These are phyloP conservation scores for Oegoconia quadripuncta DNA, from an alignment of 2,888 invertebrate species.

Conservation along the genomic window DNA sequence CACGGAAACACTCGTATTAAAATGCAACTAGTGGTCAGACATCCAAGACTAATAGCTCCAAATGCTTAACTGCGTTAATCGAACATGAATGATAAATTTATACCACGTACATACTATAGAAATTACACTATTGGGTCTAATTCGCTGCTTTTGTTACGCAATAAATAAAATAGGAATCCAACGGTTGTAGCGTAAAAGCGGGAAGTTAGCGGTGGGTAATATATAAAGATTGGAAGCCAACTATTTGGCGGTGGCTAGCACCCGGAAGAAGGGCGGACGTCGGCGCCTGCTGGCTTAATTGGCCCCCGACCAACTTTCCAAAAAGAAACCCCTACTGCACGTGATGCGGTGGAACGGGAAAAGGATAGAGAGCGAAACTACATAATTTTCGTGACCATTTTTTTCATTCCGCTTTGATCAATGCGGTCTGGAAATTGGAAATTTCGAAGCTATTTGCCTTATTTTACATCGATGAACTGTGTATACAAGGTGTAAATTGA, in stretches of 20 bases:
- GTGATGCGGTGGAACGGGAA: slow-evolving; percentile 50
- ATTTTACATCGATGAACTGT: no score
- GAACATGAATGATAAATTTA: no score
- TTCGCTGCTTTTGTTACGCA: no score
- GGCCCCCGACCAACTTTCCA: slow-evolving; percentile 52
- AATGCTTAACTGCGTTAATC: no score
- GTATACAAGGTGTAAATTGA: no score
- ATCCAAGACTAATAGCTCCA: no score
- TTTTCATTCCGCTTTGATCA: slow-evolving; percentile 14
- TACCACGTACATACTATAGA: no score
- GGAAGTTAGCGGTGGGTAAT: slow-evolving; percentile 6
- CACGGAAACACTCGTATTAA: no score
- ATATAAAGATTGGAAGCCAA: slow-evolving; percentile 35
- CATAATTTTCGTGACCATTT: slow-evolving; percentile 30
- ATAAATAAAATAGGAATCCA: no score
- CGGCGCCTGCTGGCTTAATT: slow-evolving; percentile 61
- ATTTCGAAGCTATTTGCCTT: slow-evolving; percentile 9
- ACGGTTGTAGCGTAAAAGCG: background rate
- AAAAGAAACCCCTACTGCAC: slow-evolving; percentile 22
- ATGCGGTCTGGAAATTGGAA: slow-evolving; percentile 1
- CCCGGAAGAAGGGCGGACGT: slow-evolving; percentile 48
- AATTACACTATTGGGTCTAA: no score
- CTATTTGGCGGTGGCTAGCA: slow-evolving; percentile 41
- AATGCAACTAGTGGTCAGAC: no score
- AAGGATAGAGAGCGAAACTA: slow-evolving; percentile 36